Evolutionary conservation across 1,140 invertebrate genomes (phyloP).

Genomic region (Coenobita brevimanus): DNA sequence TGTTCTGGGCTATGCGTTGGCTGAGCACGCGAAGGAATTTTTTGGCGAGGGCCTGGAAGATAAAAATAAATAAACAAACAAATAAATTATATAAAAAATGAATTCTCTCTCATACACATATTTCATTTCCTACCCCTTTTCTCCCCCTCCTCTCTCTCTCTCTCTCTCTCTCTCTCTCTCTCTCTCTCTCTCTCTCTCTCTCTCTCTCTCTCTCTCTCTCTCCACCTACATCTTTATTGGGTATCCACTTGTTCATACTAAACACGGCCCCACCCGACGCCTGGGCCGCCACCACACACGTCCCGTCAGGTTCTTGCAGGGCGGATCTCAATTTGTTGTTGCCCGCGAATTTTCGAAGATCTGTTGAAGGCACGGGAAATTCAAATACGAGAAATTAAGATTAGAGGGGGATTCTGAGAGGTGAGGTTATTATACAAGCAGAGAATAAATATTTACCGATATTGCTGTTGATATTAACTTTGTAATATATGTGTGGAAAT

Average conservation of each 20-base stretch:
- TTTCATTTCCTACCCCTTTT: neutral
- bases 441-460: no score
- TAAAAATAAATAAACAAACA: neutral
- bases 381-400: no score
- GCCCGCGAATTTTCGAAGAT: conserved; percentile 33
- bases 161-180: neutral
- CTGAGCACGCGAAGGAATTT: conserved; percentile 42
- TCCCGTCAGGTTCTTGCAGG: conserved; percentile 31
- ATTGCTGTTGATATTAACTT: no score
- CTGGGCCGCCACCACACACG: conserved; percentile 30
- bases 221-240: conserved; percentile 11
- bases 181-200: neutral
- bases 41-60: conserved; percentile 18
- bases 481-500: no score
- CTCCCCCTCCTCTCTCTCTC: neutral
- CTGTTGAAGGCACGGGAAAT: no score
- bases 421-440: no score
- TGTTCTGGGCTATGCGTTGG: conserved; percentile 23
- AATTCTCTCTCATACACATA: neutral
- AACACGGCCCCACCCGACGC: conserved; percentile 27
- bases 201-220: neutral
- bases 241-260: conserved; percentile 43
- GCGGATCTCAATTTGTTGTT: conserved; percentile 22
- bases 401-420: no score
- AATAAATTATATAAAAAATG: no score